phyloP scores from a whole-genome alignment of 2,797 vertebrate genomes.

The Jordanella pulchra region DNA sequence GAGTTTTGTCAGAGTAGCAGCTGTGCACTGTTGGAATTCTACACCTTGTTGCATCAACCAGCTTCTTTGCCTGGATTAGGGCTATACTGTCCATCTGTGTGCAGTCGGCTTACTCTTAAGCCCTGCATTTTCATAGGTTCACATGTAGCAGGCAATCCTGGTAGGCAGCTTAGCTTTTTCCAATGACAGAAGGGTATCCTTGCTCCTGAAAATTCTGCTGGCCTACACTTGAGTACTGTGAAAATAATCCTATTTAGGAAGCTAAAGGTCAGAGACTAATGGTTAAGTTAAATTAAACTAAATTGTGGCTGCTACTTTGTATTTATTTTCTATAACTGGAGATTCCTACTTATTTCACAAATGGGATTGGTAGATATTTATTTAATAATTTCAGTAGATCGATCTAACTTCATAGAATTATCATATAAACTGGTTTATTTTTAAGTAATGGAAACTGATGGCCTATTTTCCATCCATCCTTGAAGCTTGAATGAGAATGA shows the following conservation, averaged over 20 bases:
- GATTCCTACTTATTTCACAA: conserved; percentile 19
- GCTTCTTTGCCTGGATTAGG: conserved; percentile 76
- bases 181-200: conserved; percentile 72
- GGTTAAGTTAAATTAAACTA: conserved; percentile 48
- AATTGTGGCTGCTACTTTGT: conserved; percentile 28
- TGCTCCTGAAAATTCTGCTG: conserved; percentile 57
- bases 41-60: conserved; percentile 71
- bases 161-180: conserved; percentile 61
- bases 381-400: conserved; percentile 1
- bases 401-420: neutral
- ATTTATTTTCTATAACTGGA: neutral
- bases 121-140: conserved; percentile 73
- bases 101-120: conserved; percentile 77
- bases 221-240: conserved; percentile 33
- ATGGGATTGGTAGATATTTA: conserved; percentile 6
- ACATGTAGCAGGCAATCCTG: conserved; percentile 52
- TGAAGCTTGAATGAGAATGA: neutral
- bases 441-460: conserved; percentile 2
- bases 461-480: conserved; percentile 22
- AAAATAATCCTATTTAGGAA: conserved; percentile 48
- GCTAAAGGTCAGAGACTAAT: conserved; percentile 49
- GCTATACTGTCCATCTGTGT: conserved; percentile 79
- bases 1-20: conserved; percentile 60
- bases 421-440: conserved; percentile 8
- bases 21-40: conserved; percentile 69